These are phyloP conservation scores for Saturnia pavonia DNA, from an alignment of 2,888 invertebrate species.

Conservation along the genomic window DNA sequence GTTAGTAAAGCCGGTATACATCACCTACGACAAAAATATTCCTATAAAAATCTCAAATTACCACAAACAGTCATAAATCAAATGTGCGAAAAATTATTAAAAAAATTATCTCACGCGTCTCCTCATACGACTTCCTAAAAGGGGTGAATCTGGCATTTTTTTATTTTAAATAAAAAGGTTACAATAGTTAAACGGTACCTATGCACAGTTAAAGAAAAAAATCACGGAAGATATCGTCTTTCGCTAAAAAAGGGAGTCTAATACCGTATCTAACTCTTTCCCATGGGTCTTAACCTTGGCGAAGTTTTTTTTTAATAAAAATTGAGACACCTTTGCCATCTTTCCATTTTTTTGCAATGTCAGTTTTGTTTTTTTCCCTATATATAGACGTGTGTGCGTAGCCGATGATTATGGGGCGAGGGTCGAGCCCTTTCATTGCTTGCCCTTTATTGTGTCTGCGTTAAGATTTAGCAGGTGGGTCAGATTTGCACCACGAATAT, in stretches of 20 bases:
- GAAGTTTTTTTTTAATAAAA: slow-evolving; percentile 72
- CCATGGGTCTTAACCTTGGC: slow-evolving; percentile 81
- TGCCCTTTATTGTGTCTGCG: slow-evolving; percentile 56
- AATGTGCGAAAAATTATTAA: slow-evolving; percentile 50
- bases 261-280: slow-evolving; percentile 77
- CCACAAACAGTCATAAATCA: slow-evolving; percentile 81
- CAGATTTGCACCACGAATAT: slow-evolving; percentile 41
- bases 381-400: slow-evolving; percentile 17
- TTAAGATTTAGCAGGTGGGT: slow-evolving; percentile 75
- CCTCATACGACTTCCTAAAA: slow-evolving; percentile 68
- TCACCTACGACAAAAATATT: slow-evolving; percentile 57
- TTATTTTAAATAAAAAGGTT: slow-evolving; percentile 35
- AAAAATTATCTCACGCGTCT: slow-evolving; percentile 77
- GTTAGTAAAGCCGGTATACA: slow-evolving; percentile 62
- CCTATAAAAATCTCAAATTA: slow-evolving; percentile 80
- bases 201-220: slow-evolving; percentile 63
- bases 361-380: slow-evolving; percentile 43
- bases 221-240: slow-evolving; percentile 64
- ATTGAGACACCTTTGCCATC: slow-evolving; percentile 81
- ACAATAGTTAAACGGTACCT: slow-evolving; percentile 67
- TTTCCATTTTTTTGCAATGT: slow-evolving; percentile 70
- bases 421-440: slow-evolving; percentile 62
- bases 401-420: slow-evolving; percentile 54
- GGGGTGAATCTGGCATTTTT: slow-evolving; percentile 68
- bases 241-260: slow-evolving; percentile 59